Evolutionary conservation across 2,888 invertebrate genomes (phyloP), one percentile per base, ranked within the genome.

Genomic region (Spisula solida): DNA sequence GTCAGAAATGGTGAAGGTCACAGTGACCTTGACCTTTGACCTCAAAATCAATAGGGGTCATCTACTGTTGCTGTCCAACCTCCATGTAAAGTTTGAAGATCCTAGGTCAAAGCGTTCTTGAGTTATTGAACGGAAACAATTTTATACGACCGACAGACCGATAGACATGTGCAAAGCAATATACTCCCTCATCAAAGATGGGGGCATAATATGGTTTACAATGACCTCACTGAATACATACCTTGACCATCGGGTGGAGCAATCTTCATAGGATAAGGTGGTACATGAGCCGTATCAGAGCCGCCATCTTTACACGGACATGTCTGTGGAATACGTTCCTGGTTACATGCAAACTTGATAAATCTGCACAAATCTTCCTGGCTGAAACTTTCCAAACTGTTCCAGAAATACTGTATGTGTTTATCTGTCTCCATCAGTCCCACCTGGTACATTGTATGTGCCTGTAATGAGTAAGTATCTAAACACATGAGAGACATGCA

Each of bases 231-330:
- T 20, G 12, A n/a, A 8, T 47, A 41, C n/a, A 79, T 56, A 96
- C 96, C 96, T 92, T 94, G 89, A 47, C 96, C 96, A 94, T 96
- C 96, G 14, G 96, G 96, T 31, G 96, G 96, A 0, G 96, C 96
- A 81, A 96, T 96, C 92, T 96, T 96, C 96, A 96, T 96, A 25
- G 96, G 96, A 90, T 96, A 96, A 6, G 96, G 96, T 16, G 96
- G 96, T 0, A 96, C 96, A 92, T 96, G 96, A 14, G 96, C 95
- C 0, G 96, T 94, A 82, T 96, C 96, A 0, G 94, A 87, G 0
- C 95, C 95, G 1, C 96, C 96, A 83, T 95, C 95, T 82, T 94
- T 94, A 91, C 96, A 96, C 0, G 96, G 96, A 90, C 96, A 96
- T 6, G 94, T 95, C 93, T 95, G 95, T 5, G 96, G 96, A 20